A percentile compares a stretch with the other conserved stretches of the same genome.
These are phyloP conservation scores for Picus viridis DNA, from an alignment of 2,797 vertebrate genomes.

Conservation along the genomic window DNA sequence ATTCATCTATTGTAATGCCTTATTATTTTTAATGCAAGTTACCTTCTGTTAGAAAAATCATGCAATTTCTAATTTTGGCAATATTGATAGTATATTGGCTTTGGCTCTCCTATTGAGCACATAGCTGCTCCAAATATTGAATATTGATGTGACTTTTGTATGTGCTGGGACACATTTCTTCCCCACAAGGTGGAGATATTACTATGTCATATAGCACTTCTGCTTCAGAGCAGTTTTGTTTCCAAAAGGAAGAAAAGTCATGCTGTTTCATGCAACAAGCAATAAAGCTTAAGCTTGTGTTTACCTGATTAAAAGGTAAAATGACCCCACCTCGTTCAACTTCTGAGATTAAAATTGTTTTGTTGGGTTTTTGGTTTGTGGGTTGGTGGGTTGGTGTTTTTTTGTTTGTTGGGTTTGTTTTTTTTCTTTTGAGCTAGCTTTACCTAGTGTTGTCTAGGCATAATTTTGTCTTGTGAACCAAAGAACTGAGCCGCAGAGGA, in stretches of 20 bases:
- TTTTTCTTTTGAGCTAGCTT: neutral
- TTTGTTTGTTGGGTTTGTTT: neutral
- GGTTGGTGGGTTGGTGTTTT: too few relatives aligned
- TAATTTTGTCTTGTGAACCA: neutral
- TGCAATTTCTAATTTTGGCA: neutral
- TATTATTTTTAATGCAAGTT: neutral
- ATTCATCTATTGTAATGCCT: neutral
- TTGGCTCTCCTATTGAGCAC: neutral
- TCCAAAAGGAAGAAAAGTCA: neutral
- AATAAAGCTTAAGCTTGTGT: neutral
- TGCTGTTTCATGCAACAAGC: neutral
- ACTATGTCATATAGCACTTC: neutral
- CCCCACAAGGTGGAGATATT: conserved; percentile 63
- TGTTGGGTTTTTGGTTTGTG: neutral
- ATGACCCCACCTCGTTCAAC: neutral
- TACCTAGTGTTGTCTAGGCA: neutral
- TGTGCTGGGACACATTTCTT: neutral
- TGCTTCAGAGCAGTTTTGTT: neutral
- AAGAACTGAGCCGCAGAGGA: neutral
- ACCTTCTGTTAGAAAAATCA: neutral
- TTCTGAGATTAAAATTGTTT: neutral
- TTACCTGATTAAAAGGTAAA: neutral
- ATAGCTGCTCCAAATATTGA: neutral
- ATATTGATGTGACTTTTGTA: neutral
- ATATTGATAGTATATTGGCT: neutral